Percentiles rank a stretch among this genome's conserved stretches.
Conservation (phyloP, 2,888 invertebrate species). For the Prosopocoilus inquinatus region DNA sequence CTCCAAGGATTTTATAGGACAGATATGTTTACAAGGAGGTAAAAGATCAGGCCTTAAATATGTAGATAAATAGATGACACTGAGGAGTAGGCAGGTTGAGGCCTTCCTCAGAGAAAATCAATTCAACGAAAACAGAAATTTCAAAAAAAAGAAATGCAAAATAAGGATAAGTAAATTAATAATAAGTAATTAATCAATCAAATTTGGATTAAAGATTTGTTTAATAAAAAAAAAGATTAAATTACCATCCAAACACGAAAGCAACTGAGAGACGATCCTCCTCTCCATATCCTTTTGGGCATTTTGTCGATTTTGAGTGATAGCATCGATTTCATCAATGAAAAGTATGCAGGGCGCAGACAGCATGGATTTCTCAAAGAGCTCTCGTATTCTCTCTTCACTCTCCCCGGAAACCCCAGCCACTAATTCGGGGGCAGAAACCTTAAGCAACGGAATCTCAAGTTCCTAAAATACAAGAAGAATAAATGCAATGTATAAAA, state of each 20-base stretch:
- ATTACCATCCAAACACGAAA: conserved; percentile 83
- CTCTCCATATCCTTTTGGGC: conserved; percentile 96
- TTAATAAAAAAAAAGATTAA: conserved; percentile 9
- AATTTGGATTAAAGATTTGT: too few species aligned
- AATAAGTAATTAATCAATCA: too few species aligned
- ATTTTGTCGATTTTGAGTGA: conserved; percentile 84
- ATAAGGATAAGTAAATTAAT: too few species aligned
- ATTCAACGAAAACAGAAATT: too few species aligned
- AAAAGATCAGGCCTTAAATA: too few species aligned
- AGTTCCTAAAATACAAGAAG: conserved; percentile 62
- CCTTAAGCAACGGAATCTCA: conserved; percentile 77
- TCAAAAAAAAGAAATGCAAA: too few species aligned
- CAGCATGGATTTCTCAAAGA: conserved; percentile 80
- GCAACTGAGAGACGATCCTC: conserved; percentile 88
- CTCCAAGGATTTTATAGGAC: too few species aligned
- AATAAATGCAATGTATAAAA: neutral
- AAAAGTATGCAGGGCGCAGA: conserved; percentile 83
- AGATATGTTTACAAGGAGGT: too few species aligned
- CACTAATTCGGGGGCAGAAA: conserved; percentile 89
- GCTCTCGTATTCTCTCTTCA: conserved; percentile 85
- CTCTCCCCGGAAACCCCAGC: conserved; percentile 95
- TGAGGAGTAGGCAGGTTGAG: too few species aligned
- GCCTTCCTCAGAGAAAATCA: too few species aligned
- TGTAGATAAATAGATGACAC: too few species aligned
- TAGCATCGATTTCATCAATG: conserved; percentile 96